Conservation (phyloP, 2,797 vertebrate genomes). For the Perodicticus potto region DNA sequence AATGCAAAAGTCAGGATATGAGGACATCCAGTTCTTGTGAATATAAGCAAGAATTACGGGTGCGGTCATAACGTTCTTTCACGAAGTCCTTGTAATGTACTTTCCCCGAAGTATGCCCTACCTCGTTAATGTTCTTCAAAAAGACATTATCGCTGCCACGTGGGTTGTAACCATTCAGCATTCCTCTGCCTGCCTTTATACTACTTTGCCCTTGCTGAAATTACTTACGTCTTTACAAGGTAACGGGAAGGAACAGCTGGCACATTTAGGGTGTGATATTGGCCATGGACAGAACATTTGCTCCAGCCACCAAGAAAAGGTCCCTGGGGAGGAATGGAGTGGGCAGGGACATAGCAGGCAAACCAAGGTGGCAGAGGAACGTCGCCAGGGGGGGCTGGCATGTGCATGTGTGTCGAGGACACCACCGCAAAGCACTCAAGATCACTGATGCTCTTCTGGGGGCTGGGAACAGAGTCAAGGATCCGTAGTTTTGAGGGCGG, state of each 20-base stretch:
- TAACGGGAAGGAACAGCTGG: background rate
- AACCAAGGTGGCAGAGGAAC: background rate
- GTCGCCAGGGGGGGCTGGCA: background rate
- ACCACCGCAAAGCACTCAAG: background rate
- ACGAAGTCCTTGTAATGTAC: background rate
- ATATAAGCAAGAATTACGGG: constrained; percentile 27
- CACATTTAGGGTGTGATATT: background rate
- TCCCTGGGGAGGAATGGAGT: background rate
- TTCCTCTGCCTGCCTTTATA: constrained; percentile 21
- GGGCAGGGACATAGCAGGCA: background rate
- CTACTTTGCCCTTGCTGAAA: background rate
- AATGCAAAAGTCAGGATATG: background rate
- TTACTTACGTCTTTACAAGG: constrained; percentile 12
- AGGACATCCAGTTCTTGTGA: background rate
- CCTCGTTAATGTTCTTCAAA: background rate
- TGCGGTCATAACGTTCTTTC: background rate
- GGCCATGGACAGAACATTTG: background rate
- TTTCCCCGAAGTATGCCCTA: background rate
- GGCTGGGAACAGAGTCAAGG: too few species aligned
- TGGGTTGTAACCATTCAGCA: background rate
- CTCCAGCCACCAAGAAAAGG: background rate
- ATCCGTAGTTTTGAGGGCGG: background rate
- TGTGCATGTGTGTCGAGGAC: background rate
- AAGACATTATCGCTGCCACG: background rate
- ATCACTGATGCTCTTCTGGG: background rate